A percentile compares a stretch with the other conserved stretches of the same genome.
Evolutionary conservation across 2,113 vertebrate genomes (phyloP).

Genomic region (Peucedramus taeniatus): DNA sequence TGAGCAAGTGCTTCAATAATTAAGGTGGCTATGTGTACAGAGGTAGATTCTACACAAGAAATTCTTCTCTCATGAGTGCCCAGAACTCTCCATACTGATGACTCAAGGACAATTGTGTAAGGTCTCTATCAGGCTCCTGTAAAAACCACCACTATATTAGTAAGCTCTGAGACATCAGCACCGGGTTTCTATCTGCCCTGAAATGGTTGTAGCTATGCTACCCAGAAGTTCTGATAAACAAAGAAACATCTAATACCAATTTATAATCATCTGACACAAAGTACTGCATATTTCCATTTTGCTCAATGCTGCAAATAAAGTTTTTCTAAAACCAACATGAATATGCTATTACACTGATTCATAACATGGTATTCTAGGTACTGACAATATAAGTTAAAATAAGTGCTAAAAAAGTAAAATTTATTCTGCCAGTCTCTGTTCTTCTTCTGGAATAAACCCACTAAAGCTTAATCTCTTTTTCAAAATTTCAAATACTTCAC

Average conservation of each 20-base stretch:
- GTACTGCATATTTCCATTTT: neutral
- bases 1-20: neutral
- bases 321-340: neutral
- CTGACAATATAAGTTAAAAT: neutral
- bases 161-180: neutral
- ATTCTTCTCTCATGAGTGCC: rapidly evolving
- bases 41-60: neutral
- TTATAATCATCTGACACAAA: neutral
- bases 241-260: neutral
- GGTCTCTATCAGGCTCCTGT: neutral
- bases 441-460: neutral
- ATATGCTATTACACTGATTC: neutral
- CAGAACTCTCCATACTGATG: neutral
- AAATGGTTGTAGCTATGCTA: neutral
- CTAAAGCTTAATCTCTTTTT: neutral
- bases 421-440: neutral
- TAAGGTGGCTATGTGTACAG: neutral
- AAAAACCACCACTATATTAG: neutral
- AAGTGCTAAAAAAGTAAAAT: neutral
- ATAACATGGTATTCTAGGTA: neutral
- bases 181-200: neutral
- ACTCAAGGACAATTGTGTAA: neutral
- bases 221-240: neutral
- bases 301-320: neutral
- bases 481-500: neutral